A percentile compares a stretch with the other conserved stretches of the same genome.
Evolutionary conservation across 2,888 invertebrate species (phyloP).

Genomic region (Microctonus hyperodae): DNA sequence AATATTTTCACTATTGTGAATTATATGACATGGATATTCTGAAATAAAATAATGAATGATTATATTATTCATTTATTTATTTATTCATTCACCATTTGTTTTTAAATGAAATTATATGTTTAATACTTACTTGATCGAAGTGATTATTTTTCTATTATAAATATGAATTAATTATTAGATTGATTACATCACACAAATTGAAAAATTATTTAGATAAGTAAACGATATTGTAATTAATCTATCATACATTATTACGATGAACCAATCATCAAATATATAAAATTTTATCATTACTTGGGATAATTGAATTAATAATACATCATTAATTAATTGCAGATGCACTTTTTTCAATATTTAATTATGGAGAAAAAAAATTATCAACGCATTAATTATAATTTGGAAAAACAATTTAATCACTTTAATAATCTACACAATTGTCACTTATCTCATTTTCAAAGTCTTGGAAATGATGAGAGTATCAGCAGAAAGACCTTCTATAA

Average conservation of each 20-base stretch:
- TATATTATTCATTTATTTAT: not conserved
- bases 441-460: not conserved
- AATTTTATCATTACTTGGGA: conserved; percentile 42
- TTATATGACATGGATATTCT: not conserved
- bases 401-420: not conserved
- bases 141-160: not conserved
- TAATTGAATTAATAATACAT: conserved; percentile 34
- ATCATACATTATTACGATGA: not conserved
- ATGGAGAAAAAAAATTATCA: no score
- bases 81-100: not conserved
- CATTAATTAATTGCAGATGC: conserved; percentile 12
- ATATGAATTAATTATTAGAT: not conserved
- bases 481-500: not conserved
- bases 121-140: not conserved
- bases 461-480: not conserved
- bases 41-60: not conserved
- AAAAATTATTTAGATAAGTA: not conserved
- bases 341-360: not conserved
- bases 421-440: no score
- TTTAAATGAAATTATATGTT: not conserved
- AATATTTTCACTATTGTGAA: no score
- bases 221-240: not conserved
- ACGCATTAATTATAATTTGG: not conserved
- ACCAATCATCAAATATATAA: conserved; percentile 40
- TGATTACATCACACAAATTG: not conserved